Evolutionary conservation across 2,888 invertebrate species (phyloP), one percentile per base, ranked within the genome.

Genomic region (Polymixis lichenea): DNA sequence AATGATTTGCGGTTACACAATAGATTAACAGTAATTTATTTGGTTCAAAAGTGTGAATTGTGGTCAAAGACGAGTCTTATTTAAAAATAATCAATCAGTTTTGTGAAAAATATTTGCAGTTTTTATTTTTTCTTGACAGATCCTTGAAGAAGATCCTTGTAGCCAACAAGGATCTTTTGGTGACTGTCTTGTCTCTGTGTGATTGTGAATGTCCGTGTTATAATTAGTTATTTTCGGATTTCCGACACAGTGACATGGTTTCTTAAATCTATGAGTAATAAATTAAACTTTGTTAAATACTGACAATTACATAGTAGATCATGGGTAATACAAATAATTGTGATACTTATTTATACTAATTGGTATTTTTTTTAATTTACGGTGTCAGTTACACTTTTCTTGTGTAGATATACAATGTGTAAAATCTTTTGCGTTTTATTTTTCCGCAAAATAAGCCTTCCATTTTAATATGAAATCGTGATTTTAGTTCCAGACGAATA

Each of bases 201-300:
- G 53, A 49, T 67, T 69, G 11, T 58, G 17, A 61, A 78, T 69
- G 13, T 78, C 82, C 68, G 78, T 49, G 68, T 75, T 75, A 1
- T 49, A 72, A 75, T 73, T 28, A 51, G 60, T 56, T 64, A 32
- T 72, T 72, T 72, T 75, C 51, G 61, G 65, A 72, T 70, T 71
- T 66, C 65, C 61, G 13, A 46, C 68, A 62, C 11, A 55, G 69
- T 69, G 49, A 55, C 32, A 55, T 4, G 5, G 17, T 67, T n/a
- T 62, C 38, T 51, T 28, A 15, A 55, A 62, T 43, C 22, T 32
- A 60, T 70, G 51, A 70, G 28, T 77, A 74, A 70, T 78, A 38
- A 64, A 64, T 78, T 4, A 22, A 55, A 70, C 51, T 53, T 38
- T 43, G 22, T 71, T 81, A 74, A 71, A 68, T 64, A 78, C 49